Conservation (phyloP, 2,113 vertebrate genomes). For the Butorides virescens region DNA sequence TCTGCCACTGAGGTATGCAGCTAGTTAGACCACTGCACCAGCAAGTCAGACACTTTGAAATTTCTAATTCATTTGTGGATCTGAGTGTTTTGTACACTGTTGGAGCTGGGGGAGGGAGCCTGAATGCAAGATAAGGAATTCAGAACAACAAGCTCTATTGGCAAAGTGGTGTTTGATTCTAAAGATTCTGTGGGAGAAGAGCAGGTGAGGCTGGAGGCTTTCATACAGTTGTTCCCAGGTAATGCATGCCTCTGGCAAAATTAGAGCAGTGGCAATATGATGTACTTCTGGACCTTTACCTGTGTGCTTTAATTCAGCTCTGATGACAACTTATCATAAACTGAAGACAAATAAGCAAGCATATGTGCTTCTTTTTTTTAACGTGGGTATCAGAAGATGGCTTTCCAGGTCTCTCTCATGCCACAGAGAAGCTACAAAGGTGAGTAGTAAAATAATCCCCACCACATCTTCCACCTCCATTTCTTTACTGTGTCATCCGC, state of each 20-base stretch:
- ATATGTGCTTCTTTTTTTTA: background rate
- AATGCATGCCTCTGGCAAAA: background rate
- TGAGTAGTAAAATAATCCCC: background rate
- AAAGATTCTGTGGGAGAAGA: background rate
- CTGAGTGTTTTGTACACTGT: background rate
- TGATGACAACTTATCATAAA: background rate
- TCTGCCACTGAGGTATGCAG: background rate
- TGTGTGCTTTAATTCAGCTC: background rate
- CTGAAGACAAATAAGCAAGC: background rate
- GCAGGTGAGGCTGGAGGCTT: background rate
- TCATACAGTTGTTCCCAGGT: background rate
- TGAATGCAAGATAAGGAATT: background rate
- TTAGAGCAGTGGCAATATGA: background rate
- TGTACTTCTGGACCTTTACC: background rate
- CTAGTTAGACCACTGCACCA: background rate
- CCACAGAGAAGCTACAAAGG: background rate
- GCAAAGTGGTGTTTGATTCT: background rate
- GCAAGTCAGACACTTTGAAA: background rate
- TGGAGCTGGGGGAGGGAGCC: background rate
- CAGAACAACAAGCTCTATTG: background rate
- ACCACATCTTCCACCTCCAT: background rate
- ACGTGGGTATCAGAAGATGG: background rate
- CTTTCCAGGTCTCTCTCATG: background rate
- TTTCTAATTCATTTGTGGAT: background rate
- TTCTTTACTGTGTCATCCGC: background rate